These are phyloP conservation scores for Pseudomyrmex flavicornis DNA, from an alignment of 1,140 invertebrate genomes.

Conservation along the genomic window DNA sequence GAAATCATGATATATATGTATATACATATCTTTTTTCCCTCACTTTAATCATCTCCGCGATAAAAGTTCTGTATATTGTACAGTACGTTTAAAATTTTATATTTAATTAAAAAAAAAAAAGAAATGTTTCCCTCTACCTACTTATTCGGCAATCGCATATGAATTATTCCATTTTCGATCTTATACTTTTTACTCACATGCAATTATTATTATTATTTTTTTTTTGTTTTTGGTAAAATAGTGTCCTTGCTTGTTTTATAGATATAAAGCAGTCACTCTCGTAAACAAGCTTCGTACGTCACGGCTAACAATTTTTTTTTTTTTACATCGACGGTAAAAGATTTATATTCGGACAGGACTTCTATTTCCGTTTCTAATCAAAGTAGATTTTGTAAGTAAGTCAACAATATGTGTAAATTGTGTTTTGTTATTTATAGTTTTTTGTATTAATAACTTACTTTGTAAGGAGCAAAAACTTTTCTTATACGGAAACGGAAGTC, in stretches of 20 bases:
- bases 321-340: no score
- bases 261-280: no score
- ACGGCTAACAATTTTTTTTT: no score
- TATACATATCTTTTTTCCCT: conserved; percentile 10
- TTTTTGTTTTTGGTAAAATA: conserved; percentile 7
- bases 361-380: no score
- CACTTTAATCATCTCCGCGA: neutral
- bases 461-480: no score
- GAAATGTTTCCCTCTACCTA: conserved; percentile 1
- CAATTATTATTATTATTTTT: no score
- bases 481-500: no score
- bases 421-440: neutral
- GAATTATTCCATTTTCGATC: neutral
- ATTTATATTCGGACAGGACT: no score
- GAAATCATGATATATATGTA: conserved; percentile 33
- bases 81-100: conserved; percentile 5
- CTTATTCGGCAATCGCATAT: conserved; percentile 4
- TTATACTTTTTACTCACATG: neutral
- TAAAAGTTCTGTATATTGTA: conserved; percentile 30
- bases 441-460: no score
- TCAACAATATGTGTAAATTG: neutral
- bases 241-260: neutral
- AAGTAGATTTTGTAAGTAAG: no score
- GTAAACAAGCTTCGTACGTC: no score
- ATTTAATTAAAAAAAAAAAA: conserved; percentile 9